Evolutionary conservation across 2,888 invertebrate species (phyloP).

Genomic region (Heliconius erato): DNA sequence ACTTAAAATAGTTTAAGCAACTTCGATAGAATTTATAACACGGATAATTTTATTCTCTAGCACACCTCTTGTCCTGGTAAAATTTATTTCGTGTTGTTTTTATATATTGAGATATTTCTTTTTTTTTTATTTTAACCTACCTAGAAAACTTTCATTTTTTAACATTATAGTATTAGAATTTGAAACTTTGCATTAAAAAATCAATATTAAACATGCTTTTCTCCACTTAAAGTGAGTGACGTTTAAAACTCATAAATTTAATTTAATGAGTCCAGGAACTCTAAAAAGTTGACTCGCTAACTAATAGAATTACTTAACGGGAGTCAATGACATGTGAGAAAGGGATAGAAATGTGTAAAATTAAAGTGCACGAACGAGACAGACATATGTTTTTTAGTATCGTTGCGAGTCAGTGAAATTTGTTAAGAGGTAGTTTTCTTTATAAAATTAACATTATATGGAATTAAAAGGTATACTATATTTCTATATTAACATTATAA

Average conservation of each 20-base stretch:
- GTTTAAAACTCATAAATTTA: neutral
- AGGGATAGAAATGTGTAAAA: slow-evolving; percentile 55
- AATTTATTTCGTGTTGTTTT: neutral
- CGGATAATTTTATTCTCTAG: no score
- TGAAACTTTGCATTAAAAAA: neutral
- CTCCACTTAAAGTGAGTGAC: neutral
- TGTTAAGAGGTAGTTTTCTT: slow-evolving; percentile 63
- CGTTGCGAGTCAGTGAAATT: slow-evolving; percentile 70
- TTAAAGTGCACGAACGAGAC: slow-evolving; percentile 57
- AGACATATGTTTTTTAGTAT: slow-evolving; percentile 59
- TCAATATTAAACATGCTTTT: neutral
- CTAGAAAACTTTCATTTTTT: neutral
- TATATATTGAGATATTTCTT: neutral
- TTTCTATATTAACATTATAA: neutral
- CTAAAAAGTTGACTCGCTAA: slow-evolving; percentile 25
- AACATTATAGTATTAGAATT: no score
- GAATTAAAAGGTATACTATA: neutral
- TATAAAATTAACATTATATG: neutral
- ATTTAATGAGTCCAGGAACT: slow-evolving; percentile 12
- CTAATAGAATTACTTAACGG: slow-evolving; percentile 40
- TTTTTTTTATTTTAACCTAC: neutral
- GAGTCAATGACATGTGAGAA: slow-evolving; percentile 57
- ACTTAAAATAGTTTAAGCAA: no score
- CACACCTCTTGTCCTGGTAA: neutral
- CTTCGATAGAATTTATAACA: no score